phyloP scores from a whole-genome alignment of 2,113 vertebrate species.

The Heptranchias perlo region DNA sequence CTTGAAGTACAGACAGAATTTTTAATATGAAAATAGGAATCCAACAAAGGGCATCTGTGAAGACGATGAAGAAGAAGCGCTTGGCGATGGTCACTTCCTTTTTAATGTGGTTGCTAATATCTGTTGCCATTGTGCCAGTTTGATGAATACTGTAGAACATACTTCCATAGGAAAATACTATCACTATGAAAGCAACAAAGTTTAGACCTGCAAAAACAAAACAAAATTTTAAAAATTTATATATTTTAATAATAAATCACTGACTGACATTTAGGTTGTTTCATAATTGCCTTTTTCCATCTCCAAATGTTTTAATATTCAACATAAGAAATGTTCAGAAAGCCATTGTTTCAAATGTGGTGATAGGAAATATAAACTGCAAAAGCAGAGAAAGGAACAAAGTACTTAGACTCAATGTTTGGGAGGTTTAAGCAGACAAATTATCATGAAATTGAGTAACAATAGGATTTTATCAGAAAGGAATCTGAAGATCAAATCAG shows the following conservation, averaged over 20 bases:
- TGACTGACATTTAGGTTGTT: background rate
- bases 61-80: conserved; percentile 94
- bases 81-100: conserved; percentile 91
- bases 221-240: background rate
- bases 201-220: conserved; percentile 73
- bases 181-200: conserved; percentile 86
- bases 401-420: too few species aligned
- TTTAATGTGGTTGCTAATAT: conserved; percentile 86
- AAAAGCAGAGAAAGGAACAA: too few species aligned
- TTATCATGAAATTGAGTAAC: too few species aligned
- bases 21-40: conserved; percentile 95
- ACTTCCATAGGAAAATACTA: conserved; percentile 88
- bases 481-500: too few species aligned
- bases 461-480: too few species aligned
- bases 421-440: too few species aligned
- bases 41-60: conserved; percentile 94
- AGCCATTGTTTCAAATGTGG: too few species aligned
- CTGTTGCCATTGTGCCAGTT: conserved; percentile 78
- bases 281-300: background rate
- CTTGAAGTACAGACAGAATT: conserved; percentile 83
- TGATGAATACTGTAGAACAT: conserved; percentile 95
- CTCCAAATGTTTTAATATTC: background rate
- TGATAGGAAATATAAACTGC: too few species aligned
- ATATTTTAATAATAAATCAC: background rate
- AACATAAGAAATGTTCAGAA: background rate